Evolutionary conservation across 2,797 vertebrate species (phyloP).

Genomic region (Spinus pinus): DNA sequence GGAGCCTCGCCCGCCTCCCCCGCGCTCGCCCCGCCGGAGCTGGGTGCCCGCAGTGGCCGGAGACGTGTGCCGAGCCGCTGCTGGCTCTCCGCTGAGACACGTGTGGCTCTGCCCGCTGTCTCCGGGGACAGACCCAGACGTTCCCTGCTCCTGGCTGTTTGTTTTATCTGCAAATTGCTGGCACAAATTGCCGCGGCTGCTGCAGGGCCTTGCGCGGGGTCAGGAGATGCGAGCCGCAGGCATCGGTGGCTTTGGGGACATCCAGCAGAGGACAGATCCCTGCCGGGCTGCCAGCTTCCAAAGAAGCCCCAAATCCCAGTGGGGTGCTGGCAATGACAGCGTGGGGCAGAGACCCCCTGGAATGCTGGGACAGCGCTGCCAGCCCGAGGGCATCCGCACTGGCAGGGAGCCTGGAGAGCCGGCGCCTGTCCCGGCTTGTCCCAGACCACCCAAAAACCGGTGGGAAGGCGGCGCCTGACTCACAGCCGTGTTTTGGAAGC

Average conservation of each 20-base stretch:
- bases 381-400: not conserved
- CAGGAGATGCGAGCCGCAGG: accelerated
- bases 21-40: not conserved
- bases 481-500: slow-evolving; percentile 1
- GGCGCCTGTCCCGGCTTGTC: slow-evolving; percentile 24
- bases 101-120: not conserved
- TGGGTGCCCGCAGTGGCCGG: not conserved
- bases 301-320: not conserved
- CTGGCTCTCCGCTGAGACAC: not conserved
- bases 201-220: not conserved
- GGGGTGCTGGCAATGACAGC: not conserved
- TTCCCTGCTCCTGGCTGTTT: not conserved
- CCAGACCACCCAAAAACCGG: slow-evolving; percentile 45
- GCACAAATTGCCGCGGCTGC: not conserved
- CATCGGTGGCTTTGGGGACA: not conserved
- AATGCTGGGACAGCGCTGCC: not conserved
- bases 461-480: slow-evolving; percentile 36
- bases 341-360: not conserved
- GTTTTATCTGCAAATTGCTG: not conserved
- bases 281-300: not conserved
- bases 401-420: not conserved
- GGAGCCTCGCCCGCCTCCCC: not conserved
- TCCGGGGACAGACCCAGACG: not conserved
- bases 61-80: not conserved
- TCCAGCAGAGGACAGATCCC: not conserved